Conservation (phyloP, 2,797 vertebrate genomes). For the Gymnodraco acuticeps region DNA sequence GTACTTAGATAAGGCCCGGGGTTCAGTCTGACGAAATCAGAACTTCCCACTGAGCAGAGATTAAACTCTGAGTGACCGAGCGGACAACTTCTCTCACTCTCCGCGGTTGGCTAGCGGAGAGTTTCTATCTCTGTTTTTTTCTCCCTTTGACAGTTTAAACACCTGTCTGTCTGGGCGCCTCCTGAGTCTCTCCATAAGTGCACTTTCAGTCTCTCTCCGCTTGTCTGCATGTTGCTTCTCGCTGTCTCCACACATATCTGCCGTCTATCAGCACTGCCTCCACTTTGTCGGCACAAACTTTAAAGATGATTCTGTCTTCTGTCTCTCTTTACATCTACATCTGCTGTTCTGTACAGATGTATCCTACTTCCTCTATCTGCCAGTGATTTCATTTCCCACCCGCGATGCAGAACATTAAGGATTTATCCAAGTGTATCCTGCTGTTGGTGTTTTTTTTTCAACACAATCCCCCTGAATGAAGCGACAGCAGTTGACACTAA, state of each 20-base stretch:
- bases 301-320: neutral
- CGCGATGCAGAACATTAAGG: conserved; percentile 6
- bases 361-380: neutral
- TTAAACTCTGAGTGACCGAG: conserved; percentile 82
- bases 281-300: neutral
- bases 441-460: conserved; percentile 9
- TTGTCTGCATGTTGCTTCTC: conserved; percentile 36
- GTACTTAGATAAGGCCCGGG: conserved; percentile 57
- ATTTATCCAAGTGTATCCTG: conserved; percentile 28
- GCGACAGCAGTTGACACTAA: conserved; percentile 14
- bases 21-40: conserved; percentile 69
- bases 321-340: neutral
- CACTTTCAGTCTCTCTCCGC: conserved; percentile 46
- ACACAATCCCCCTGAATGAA: conserved; percentile 9
- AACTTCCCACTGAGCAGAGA: conserved; percentile 78
- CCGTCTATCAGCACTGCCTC: conserved; percentile 35
- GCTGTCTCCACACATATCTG: conserved; percentile 20
- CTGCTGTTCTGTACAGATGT: neutral
- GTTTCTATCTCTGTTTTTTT: conserved; percentile 29
- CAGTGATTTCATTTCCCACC: neutral
- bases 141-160: conserved; percentile 62
- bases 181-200: conserved; percentile 52
- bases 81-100: conserved; percentile 44
- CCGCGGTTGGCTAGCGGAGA: conserved; percentile 18
- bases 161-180: conserved; percentile 48